Base-by-base conservation (phyloP, 2,113 vertebrate species). In the Sinocyclocheilus anophthalmus region DNA sequence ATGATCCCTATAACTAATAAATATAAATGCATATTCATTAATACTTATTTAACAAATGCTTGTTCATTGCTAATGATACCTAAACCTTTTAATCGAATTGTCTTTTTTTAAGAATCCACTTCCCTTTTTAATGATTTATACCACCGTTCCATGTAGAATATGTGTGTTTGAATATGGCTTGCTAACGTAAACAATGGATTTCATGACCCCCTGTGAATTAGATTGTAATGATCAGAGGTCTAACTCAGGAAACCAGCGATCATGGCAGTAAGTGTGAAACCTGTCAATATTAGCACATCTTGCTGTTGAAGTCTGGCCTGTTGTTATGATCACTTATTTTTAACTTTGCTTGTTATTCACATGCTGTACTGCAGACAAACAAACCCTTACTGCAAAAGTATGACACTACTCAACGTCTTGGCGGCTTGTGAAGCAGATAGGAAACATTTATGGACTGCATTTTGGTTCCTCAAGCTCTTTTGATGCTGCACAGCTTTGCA, bases 131-230 rank as follows among this genome's bases (percentile, higher is more conserved):
- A 42, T 65, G 12, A 65, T 45, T 63, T 81, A 26, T 45, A 9
- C 4, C 10, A 42, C 33, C n/a, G 3, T 81, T n/a, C 57, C 7
- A 10, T 79, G 59, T 42, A 76, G 57, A 59, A n/a, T 57, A n/a
- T 11, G 5, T 42, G 22, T 50, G 55, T 67, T 80, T 22, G 53
- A 86, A 81, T 53, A 37, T 45, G 16, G 69, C 76, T 67, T 81
- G 87, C 90, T 93, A 24, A 67, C 2, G 79, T 39, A 26, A 78
- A 48, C 37, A 12, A 65, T 84, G 11, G 12, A 85, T 79, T 79
- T 57, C 22, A 57, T 3, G 22, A 79, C 53, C 11, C 63, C 37
- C 48, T 59, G 61, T 86, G 77, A 82, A 55, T 76, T 22, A 72
- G 45, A 81, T 42, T 63, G 22, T 55, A 77, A 77, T 55, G 76